Conservation (phyloP, 2,113 vertebrate species). For the Bubo blakistoni region DNA sequence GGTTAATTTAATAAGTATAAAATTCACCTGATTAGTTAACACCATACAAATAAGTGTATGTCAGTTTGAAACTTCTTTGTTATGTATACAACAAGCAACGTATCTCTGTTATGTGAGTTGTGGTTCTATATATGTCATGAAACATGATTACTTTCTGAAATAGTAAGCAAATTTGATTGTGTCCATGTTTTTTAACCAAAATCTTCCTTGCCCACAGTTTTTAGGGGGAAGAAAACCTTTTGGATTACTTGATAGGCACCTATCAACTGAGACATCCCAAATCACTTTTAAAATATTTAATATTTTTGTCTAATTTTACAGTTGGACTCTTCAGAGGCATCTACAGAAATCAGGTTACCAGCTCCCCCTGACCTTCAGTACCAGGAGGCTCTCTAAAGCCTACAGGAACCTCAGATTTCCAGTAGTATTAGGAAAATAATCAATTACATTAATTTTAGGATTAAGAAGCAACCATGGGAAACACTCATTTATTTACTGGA, state of each 20-base stretch:
- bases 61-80: neutral
- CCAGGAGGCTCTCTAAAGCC: neutral
- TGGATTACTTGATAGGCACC: neutral
- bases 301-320: neutral
- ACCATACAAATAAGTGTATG: rapidly evolving
- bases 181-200: neutral
- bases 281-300: neutral
- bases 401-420: neutral
- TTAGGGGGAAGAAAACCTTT: neutral
- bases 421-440: neutral
- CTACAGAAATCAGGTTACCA: neutral
- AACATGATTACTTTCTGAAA: neutral
- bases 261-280: neutral
- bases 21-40: neutral
- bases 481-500: neutral
- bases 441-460: neutral
- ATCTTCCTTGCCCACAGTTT: neutral
- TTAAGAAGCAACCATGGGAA: neutral
- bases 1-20: neutral
- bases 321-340: neutral
- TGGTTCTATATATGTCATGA: neutral
- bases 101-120: rapidly evolving
- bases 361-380: neutral
- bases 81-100: neutral
- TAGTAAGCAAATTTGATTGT: neutral